Conservation (phyloP, 2,113 vertebrate species). For the Labeo rohita region DNA sequence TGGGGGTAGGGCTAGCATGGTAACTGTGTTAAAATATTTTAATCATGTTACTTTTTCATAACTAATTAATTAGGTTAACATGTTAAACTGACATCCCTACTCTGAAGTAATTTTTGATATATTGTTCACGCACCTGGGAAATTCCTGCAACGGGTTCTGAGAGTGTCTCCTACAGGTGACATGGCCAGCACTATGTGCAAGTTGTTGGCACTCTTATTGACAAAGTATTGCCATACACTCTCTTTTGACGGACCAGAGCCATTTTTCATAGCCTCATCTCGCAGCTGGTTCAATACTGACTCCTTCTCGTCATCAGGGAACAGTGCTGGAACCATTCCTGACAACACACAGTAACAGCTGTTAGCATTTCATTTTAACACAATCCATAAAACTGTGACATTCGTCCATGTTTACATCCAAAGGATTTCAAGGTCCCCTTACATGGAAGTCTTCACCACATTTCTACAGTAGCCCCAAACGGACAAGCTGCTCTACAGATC, state of each 20-base stretch:
- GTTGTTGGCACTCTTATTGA: slow-evolving; percentile 90
- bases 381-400: not conserved
- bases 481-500: too few species aligned
- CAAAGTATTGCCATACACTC: slow-evolving; percentile 92
- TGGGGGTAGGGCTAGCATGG: too few species aligned
- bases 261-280: slow-evolving; percentile 81
- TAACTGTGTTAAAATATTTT: too few species aligned
- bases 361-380: not conserved
- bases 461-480: too few species aligned
- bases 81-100: too few species aligned
- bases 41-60: too few species aligned
- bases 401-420: not conserved
- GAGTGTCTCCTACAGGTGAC: slow-evolving; percentile 89
- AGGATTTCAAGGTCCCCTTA: not conserved
- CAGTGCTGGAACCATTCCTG: slow-evolving; percentile 94
- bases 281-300: slow-evolving; percentile 80
- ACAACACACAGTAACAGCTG: not conserved
- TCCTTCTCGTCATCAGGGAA: slow-evolving; percentile 94
- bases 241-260: slow-evolving; percentile 85
- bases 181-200: slow-evolving; percentile 93
- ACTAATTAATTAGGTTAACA: too few species aligned
- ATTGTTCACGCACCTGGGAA: slow-evolving; percentile 85
- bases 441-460: too few species aligned
- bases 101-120: not conserved
- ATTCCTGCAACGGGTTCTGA: slow-evolving; percentile 92